phyloP scores from a whole-genome alignment of 2,888 invertebrate species.

The Thera britannica region DNA sequence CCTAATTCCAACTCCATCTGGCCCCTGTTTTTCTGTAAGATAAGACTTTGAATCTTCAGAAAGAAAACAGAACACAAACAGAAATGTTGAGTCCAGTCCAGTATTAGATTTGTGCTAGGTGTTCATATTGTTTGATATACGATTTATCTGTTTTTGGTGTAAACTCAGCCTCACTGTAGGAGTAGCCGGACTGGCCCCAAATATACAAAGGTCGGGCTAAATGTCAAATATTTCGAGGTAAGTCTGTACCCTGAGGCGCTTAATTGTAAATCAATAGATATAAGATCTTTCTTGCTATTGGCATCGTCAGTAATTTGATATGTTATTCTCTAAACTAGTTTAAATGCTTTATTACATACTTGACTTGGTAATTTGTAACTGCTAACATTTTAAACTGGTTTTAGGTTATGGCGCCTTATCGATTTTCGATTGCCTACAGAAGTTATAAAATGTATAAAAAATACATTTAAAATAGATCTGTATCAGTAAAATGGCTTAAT shows the following conservation, averaged over 20 bases:
- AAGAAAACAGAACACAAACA: no score
- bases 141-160: conserved; percentile 38
- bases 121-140: neutral
- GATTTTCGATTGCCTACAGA: neutral
- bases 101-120: no score
- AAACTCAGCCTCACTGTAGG: conserved; percentile 12
- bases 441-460: neutral
- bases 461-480: neutral
- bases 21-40: no score
- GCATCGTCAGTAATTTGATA: conserved; percentile 30
- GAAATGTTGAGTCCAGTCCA: no score
- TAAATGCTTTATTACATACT: conserved; percentile 16
- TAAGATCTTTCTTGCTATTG: conserved; percentile 26
- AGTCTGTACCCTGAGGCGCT: conserved; percentile 60
- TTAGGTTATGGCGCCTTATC: conserved; percentile 17
- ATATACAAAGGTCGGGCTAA: conserved; percentile 78
- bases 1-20: no score
- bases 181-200: conserved; percentile 56
- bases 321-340: conserved; percentile 27
- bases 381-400: conserved; percentile 6
- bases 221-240: conserved; percentile 74
- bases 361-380: conserved; percentile 21
- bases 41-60: no score
- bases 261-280: conserved; percentile 41
- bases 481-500: neutral